phyloP scores from a whole-genome alignment of 1,140 invertebrate species.

The Gonioctena quinquepunctata region DNA sequence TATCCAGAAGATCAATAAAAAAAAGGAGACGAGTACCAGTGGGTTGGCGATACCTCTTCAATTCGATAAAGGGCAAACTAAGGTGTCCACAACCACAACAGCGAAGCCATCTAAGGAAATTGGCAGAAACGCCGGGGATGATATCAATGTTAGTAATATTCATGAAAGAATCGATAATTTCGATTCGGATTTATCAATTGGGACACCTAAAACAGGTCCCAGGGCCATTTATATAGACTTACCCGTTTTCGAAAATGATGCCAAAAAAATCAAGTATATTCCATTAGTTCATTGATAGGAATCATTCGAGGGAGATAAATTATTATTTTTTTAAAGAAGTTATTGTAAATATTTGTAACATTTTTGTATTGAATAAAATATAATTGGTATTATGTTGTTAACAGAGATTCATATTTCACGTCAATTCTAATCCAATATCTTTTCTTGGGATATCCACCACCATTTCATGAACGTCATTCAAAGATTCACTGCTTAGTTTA shows the following conservation, averaged over 20 bases:
- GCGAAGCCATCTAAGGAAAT: conserved; percentile 14
- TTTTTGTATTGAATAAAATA: neutral
- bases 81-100: neutral
- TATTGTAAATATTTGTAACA: neutral
- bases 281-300: conserved; percentile 29
- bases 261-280: conserved; percentile 47
- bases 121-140: conserved; percentile 28
- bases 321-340: neutral
- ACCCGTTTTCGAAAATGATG: conserved; percentile 47
- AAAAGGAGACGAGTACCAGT: conserved; percentile 17
- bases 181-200: neutral
- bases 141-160: conserved; percentile 16
- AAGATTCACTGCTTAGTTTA: too few species aligned
- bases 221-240: conserved; percentile 49
- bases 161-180: conserved; percentile 17
- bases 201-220: conserved; percentile 20
- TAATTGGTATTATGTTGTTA: too few species aligned
- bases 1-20: conserved; percentile 47
- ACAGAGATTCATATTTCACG: too few species aligned
- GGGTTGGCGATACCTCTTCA: neutral
- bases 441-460: too few species aligned
- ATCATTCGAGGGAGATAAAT: neutral
- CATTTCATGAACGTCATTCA: too few species aligned
- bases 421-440: too few species aligned
- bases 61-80: neutral